These are phyloP conservation scores for Phaethornis superciliosus DNA, from an alignment of 2,113 vertebrate species.

Conservation along the genomic window DNA sequence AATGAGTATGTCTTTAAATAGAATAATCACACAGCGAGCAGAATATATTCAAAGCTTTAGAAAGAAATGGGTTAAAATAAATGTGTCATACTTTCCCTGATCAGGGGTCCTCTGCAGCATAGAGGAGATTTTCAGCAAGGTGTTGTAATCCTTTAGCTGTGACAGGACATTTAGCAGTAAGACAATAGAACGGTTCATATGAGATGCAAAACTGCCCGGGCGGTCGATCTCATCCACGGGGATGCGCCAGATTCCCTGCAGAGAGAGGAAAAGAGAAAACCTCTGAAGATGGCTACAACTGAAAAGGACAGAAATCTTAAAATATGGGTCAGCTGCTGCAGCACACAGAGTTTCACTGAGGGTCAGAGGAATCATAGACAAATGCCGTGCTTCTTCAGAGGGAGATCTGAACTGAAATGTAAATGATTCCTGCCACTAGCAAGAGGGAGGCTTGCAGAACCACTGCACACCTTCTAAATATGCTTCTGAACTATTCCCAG, in stretches of 20 bases:
- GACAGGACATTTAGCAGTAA: conserved; percentile 92
- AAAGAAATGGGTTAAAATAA: background rate
- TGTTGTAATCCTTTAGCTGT: conserved; percentile 92
- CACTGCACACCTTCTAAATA: background rate
- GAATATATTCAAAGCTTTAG: background rate
- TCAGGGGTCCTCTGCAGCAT: conserved; percentile 98
- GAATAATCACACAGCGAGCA: background rate
- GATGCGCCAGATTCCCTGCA: conserved; percentile 98
- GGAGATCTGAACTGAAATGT: background rate
- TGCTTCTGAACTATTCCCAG: background rate
- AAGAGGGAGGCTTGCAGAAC: background rate
- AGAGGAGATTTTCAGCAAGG: conserved; percentile 93
- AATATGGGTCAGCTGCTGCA: rapidly evolving
- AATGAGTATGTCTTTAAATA: background rate
- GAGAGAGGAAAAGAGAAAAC: background rate
- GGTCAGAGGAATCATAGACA: background rate
- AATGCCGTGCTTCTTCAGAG: background rate
- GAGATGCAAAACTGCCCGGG: conserved; percentile 96
- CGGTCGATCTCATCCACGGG: conserved; percentile 99
- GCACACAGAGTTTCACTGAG: background rate
- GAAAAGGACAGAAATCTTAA: background rate
- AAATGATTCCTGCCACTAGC: background rate
- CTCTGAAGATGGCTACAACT: background rate
- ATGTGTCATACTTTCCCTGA: conserved; percentile 93
- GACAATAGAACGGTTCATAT: conserved; percentile 99